phyloP scores from a whole-genome alignment of 2,113 vertebrate genomes.

The Cettia cetti region DNA sequence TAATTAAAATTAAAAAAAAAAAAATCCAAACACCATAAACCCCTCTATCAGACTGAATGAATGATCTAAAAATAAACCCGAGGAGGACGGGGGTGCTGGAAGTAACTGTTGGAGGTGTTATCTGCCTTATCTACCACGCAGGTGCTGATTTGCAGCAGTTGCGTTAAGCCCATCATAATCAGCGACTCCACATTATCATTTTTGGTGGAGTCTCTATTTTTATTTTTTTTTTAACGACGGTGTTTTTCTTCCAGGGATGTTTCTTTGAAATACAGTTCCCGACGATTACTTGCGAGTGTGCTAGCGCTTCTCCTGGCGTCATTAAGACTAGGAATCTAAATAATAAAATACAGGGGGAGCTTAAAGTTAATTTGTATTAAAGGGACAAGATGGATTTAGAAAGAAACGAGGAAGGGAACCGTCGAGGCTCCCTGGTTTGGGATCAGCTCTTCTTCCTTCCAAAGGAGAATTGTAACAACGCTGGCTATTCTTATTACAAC shows the following conservation, averaged over 20 bases:
- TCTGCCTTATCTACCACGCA: slow-evolving; percentile 47
- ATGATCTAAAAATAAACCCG: background rate
- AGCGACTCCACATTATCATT: slow-evolving; percentile 75
- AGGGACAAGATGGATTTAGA: slow-evolving; percentile 36
- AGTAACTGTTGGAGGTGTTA: slow-evolving; percentile 30
- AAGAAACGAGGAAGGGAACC: background rate
- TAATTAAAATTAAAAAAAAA: background rate
- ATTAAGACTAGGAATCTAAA: slow-evolving; percentile 65
- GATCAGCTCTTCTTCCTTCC: background rate
- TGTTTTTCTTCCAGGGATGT: slow-evolving; percentile 52
- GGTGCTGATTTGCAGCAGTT: slow-evolving; percentile 59
- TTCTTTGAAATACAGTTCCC: slow-evolving; percentile 68
- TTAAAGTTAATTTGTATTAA: slow-evolving; percentile 60
- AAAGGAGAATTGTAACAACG: background rate
- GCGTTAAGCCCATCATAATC: slow-evolving; percentile 52
- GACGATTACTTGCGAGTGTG: slow-evolving; percentile 60
- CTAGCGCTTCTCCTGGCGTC: slow-evolving; percentile 62
- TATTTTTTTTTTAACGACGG: slow-evolving; percentile 19
- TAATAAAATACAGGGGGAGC: slow-evolving; percentile 58
- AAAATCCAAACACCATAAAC: background rate
- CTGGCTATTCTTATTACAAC: background rate
- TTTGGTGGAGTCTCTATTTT: slow-evolving; percentile 72
- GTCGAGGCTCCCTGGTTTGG: background rate
- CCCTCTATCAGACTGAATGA: background rate
- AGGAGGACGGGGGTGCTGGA: background rate